Conservation (phyloP, 2,797 vertebrate genomes). For the Alosa sapidissima region DNA sequence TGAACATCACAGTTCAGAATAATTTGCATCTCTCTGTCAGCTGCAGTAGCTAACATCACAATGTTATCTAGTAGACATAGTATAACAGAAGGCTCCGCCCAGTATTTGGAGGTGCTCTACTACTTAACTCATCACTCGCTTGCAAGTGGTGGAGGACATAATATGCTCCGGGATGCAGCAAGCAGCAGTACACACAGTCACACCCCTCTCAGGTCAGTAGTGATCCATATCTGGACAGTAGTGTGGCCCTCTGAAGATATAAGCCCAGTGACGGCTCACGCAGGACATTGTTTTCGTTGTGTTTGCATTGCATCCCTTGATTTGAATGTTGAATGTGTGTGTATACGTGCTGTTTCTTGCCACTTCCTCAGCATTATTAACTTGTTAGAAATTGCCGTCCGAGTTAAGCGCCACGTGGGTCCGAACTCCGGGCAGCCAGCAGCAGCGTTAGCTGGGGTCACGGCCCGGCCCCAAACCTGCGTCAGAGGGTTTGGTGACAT, state of each 20-base stretch:
- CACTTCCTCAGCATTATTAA: not conserved
- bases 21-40: too few species aligned
- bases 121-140: not conserved
- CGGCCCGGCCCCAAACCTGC: not conserved
- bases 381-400: not conserved
- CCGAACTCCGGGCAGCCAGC: not conserved
- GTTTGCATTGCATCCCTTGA: not conserved
- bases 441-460: not conserved
- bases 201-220: not conserved
- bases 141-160: too few species aligned
- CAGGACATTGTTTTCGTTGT: not conserved
- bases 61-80: not conserved
- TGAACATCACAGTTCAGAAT: not conserved
- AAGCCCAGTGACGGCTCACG: not conserved
- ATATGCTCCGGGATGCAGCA: too few species aligned
- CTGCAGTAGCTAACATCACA: too few species aligned
- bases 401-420: not conserved
- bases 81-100: not conserved
- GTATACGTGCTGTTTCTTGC: not conserved
- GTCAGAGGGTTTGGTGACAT: slow-evolving; percentile 1
- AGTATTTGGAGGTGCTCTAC: not conserved
- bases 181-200: not conserved
- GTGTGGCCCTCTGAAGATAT: not conserved
- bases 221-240: not conserved
- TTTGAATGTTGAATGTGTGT: not conserved